phyloP scores from a whole-genome alignment of 2,113 vertebrate genomes.

The Hydrochoerus hydrochaeris region DNA sequence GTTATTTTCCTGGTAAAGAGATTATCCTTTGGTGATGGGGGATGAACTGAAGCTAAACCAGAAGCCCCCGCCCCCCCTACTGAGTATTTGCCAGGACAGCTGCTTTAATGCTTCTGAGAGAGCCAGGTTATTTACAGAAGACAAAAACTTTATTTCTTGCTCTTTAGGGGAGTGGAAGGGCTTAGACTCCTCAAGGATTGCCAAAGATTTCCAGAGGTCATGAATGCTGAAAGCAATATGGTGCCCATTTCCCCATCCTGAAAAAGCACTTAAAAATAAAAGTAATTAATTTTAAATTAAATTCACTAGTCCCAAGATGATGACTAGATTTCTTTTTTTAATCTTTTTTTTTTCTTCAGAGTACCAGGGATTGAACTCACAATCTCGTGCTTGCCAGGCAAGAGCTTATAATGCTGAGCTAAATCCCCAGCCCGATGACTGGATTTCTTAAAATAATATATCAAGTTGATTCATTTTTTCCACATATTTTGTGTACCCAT shows the following conservation, averaged over 20 bases:
- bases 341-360: too few species aligned
- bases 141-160: not conserved
- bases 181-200: not conserved
- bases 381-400: too few species aligned
- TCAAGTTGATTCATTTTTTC: conserved; percentile 36
- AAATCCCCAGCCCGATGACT: too few species aligned
- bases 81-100: conserved; percentile 25
- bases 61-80: not conserved
- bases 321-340: conserved; percentile 23
- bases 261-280: conserved; percentile 57
- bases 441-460: conserved; percentile 48
- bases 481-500: not conserved
- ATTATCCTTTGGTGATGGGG: not conserved
- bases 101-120: conserved; percentile 4
- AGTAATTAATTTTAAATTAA: conserved; percentile 55
- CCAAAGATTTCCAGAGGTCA: not conserved
- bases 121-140: conserved; percentile 47
- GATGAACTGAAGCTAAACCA: not conserved
- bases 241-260: not conserved
- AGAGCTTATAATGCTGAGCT: too few species aligned
- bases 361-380: too few species aligned
- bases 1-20: conserved; percentile 31
- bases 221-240: not conserved
- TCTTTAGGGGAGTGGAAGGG: not conserved
- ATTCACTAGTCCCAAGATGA: not conserved